Conservation (phyloP, 1,140 invertebrate species). For the Luehdorfia chinensis region DNA sequence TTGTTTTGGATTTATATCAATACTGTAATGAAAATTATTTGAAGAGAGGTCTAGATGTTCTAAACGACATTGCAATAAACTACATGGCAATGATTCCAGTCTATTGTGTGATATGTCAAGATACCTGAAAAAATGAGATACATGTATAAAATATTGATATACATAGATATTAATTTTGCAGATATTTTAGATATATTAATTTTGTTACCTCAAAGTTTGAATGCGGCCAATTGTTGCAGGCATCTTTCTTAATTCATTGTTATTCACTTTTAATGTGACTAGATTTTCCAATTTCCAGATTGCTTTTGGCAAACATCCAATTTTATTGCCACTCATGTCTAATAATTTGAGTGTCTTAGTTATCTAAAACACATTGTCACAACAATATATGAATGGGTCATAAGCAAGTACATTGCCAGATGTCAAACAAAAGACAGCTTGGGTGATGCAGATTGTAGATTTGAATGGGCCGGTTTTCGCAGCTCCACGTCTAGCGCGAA, state of each 20-base stretch:
- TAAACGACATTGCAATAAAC: constrained; percentile 76
- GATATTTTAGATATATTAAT: no score
- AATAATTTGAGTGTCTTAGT: constrained; percentile 76
- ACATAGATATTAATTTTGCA: no score
- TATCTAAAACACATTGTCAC: constrained; percentile 52
- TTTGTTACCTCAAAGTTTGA: constrained; percentile 46
- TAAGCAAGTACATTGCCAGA: no score
- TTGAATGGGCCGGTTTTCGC: no score
- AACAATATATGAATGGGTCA: no score
- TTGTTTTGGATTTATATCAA: constrained; percentile 36
- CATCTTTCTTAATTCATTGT: constrained; percentile 68
- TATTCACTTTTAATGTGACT: constrained; percentile 75
- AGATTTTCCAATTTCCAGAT: constrained; percentile 80
- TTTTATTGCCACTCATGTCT: constrained; percentile 81
- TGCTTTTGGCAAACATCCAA: constrained; percentile 78
- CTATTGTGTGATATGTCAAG: constrained; percentile 76
- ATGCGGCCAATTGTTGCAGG: constrained; percentile 71
- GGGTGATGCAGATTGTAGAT: no score
- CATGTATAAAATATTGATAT: constrained; percentile 11
- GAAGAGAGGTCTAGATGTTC: constrained; percentile 76
- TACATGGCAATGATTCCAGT: constrained; percentile 76
- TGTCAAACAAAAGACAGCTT: no score
- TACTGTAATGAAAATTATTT: constrained; percentile 69
- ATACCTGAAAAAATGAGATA: constrained; percentile 53
- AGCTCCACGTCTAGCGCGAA: no score